Evolutionary conservation across 2,113 vertebrate species (phyloP).

Genomic region (Carassius auratus): DNA sequence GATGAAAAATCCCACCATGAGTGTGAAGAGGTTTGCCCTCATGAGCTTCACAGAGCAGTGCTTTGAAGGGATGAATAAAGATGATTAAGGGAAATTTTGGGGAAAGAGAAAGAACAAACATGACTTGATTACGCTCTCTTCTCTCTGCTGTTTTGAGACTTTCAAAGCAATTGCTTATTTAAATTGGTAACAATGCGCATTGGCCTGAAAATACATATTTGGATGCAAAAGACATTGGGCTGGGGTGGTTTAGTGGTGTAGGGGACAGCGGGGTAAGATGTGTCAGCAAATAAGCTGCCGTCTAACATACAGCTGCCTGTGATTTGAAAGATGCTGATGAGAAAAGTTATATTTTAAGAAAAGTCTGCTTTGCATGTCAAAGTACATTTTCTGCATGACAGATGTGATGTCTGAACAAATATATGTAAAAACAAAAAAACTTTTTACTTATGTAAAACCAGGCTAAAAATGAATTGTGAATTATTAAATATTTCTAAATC

Average conservation of each 20-base stretch:
- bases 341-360: not conserved
- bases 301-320: not conserved
- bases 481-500: not conserved
- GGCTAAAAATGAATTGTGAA: not conserved
- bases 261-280: not conserved
- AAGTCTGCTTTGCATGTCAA: not conserved
- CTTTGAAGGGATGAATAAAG: constrained; percentile 53
- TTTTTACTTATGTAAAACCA: not conserved
- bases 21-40: constrained; percentile 53
- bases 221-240: not conserved
- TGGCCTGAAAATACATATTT: constrained; percentile 31
- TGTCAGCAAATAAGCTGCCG: not conserved
- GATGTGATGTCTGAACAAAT: not conserved
- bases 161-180: constrained; percentile 35
- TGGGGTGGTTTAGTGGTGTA: not conserved
- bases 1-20: constrained; percentile 60
- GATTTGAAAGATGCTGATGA: not conserved
- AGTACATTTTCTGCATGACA: not conserved
- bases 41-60: constrained; percentile 46
- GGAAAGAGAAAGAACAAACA: constrained; percentile 45
- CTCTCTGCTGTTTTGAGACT: constrained; percentile 37
- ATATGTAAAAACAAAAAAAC: not conserved
- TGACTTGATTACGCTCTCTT: constrained; percentile 42
- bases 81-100: constrained; percentile 48
- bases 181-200: constrained; percentile 16